phyloP scores from a whole-genome alignment of 2,888 invertebrate genomes.

The Agrochola circellaris region DNA sequence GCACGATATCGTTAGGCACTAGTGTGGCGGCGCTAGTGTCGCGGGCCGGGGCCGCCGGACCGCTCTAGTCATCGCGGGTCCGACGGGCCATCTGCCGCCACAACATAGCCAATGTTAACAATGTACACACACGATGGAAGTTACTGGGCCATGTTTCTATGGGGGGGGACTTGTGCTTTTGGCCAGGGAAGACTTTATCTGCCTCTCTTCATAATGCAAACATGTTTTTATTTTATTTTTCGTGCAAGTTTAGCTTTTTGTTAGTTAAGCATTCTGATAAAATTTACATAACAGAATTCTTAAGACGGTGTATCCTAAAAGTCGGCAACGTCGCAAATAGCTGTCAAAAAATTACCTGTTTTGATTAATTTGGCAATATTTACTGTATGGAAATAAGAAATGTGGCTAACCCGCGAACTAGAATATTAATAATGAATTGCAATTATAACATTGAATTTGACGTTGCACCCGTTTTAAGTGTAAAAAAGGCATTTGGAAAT shows the following conservation, averaged over 20 bases:
- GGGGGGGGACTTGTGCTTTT: neutral
- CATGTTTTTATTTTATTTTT: neutral
- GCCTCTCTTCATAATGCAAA: constrained; percentile 1
- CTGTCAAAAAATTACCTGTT: too few species aligned
- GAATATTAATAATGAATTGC: too few species aligned
- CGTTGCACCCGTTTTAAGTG: too few species aligned
- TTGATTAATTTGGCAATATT: too few species aligned
- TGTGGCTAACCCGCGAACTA: too few species aligned
- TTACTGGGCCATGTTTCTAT: constrained; percentile 34
- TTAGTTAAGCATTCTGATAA: neutral
- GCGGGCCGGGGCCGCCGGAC: constrained; percentile 85
- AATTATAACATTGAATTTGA: too few species aligned
- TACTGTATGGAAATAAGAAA: too few species aligned
- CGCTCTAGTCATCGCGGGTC: constrained; percentile 91
- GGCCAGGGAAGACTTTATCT: constrained; percentile 4
- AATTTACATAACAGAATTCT: neutral
- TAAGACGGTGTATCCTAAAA: too few species aligned
- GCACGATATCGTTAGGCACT: constrained; percentile 80
- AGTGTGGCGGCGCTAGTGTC: constrained; percentile 83
- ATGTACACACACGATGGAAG: constrained; percentile 38
- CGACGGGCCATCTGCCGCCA: constrained; percentile 82
- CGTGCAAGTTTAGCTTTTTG: neutral
- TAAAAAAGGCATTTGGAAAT: too few species aligned
- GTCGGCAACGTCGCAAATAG: too few species aligned
- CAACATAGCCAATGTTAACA: constrained; percentile 71